Conservation (phyloP, 2,797 vertebrate genomes). For the Huso huso region DNA sequence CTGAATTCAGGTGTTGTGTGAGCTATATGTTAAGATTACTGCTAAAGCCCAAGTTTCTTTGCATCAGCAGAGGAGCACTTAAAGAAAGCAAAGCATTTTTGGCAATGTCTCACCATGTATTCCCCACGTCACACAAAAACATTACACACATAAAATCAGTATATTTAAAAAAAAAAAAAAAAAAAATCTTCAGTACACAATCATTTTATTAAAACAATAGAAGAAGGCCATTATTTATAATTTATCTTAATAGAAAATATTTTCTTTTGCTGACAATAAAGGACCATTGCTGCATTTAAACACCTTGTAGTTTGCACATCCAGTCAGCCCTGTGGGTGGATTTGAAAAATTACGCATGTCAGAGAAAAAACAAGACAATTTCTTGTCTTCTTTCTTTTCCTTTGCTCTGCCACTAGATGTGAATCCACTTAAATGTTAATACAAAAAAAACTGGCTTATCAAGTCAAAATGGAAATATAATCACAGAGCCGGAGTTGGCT, state of each 20-base stretch:
- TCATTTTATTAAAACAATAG: background rate
- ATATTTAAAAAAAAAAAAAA: too few relatives aligned
- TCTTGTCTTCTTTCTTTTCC: background rate
- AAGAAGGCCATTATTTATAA: background rate
- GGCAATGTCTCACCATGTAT: too few relatives aligned
- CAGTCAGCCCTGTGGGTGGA: background rate
- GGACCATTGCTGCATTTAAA: background rate
- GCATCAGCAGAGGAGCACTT: too few relatives aligned
- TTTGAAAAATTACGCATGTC: slow-evolving; percentile 7
- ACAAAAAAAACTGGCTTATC: background rate
- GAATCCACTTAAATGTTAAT: slow-evolving; percentile 1
- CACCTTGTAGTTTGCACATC: background rate
- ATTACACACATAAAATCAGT: too few relatives aligned
- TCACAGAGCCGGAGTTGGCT: background rate
- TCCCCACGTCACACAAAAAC: too few relatives aligned
- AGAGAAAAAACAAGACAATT: background rate
- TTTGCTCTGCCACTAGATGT: slow-evolving; percentile 8
- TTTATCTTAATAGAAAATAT: background rate
- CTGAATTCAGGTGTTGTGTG: too few relatives aligned
- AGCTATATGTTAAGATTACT: too few relatives aligned
- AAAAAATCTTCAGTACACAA: background rate
- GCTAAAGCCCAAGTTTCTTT: too few relatives aligned
- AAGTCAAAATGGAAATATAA: slow-evolving; percentile 13
- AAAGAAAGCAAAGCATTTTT: too few relatives aligned
- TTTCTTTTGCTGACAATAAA: background rate